phyloP scores from a whole-genome alignment of 2,113 vertebrate species.

The Cinclus mexicanus region DNA sequence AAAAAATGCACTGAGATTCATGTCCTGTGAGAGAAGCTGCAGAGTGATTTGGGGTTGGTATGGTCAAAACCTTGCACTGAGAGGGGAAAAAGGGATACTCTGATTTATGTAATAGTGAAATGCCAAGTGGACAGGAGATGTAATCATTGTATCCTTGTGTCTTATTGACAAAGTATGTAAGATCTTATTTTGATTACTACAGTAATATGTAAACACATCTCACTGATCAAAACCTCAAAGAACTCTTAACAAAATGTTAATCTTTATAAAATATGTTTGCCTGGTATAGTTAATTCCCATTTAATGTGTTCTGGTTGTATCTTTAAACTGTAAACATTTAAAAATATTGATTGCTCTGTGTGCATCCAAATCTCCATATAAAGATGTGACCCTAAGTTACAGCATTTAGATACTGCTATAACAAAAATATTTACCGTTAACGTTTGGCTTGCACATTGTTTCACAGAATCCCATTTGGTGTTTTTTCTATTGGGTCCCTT shows the following conservation, averaged over 20 bases:
- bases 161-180: background rate
- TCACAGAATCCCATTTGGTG: background rate
- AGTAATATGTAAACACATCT: background rate
- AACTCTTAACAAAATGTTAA: background rate
- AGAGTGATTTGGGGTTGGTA: background rate
- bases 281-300: background rate
- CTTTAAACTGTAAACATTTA: background rate
- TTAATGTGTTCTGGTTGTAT: background rate
- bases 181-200: background rate
- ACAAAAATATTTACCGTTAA: background rate
- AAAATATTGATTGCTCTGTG: background rate
- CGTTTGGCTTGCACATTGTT: background rate
- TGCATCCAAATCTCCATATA: background rate
- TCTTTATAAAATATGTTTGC: background rate
- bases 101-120: background rate
- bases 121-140: background rate
- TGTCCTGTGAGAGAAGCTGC: background rate
- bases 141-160: background rate
- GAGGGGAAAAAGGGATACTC: rapidly evolving
- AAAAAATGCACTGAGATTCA: background rate
- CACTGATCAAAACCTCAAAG: background rate
- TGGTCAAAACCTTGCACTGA: background rate
- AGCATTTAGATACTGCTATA: background rate
- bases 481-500: background rate
- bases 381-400: background rate